Conservation (phyloP, 2,113 vertebrate genomes). For the Prunella fulvescens region DNA sequence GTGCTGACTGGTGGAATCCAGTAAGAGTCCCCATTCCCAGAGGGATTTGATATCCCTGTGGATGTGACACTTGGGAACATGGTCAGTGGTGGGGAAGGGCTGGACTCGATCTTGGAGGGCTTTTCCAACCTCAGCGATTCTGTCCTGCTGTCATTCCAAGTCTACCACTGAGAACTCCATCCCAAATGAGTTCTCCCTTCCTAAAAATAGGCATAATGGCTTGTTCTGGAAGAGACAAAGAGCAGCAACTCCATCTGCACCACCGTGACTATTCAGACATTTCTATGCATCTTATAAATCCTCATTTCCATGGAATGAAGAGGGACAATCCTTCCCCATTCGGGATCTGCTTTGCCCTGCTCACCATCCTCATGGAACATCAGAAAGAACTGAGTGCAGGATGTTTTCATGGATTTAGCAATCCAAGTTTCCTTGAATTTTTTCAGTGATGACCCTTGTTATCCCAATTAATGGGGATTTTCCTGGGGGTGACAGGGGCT, state of each 20-base stretch:
- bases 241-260: background rate
- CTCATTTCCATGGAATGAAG: background rate
- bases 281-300: background rate
- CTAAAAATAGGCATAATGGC: background rate
- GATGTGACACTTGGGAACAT: fast-evolving
- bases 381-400: background rate
- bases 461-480: background rate
- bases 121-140: background rate
- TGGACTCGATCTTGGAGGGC: background rate
- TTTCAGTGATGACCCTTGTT: fast-evolving
- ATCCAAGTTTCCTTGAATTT: background rate
- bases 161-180: background rate
- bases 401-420: background rate
- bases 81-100: background rate
- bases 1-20: background rate
- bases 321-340: background rate
- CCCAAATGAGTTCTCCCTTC: background rate
- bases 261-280: fast-evolving
- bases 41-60: background rate
- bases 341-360: background rate
- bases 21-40: fast-evolving
- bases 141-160: background rate
- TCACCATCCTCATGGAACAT: background rate
- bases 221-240: background rate
- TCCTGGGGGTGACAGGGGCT: background rate